Evolutionary conservation across 2,113 vertebrate species (phyloP), one percentile per base, ranked within the genome.

Genomic region (Girardinichthys multiradiatus): DNA sequence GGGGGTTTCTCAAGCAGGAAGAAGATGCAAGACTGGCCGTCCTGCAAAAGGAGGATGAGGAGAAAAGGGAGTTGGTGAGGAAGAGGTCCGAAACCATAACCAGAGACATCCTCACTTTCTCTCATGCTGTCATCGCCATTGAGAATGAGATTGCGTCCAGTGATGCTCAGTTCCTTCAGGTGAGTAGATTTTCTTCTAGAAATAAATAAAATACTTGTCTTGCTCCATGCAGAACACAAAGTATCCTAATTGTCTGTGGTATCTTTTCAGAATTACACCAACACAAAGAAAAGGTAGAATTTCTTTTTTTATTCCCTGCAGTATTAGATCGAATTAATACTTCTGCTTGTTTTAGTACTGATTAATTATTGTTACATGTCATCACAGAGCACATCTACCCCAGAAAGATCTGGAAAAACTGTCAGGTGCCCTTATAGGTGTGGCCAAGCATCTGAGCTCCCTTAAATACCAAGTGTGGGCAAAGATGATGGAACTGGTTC

Each of bases 391-490:
- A 42, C 82, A 91, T 64, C 74, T 94, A n/a, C 60, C 88, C 0
- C 81, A 74, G 62, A 86, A 82, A 33, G 88, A 92, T 59, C 93
- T 90, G 27, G 92, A 80, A 64, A 88, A 89, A 26, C 28, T 93
- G 71, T 78, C 91, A 0, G 80, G 83, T 13, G 86, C 79, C 63
- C 91, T 95, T 19, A 92, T 95, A n/a, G 77, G 93, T 58, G 90
- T 94, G 71, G 88, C 93, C 57, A 89, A 90, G 33, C 92, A 94
- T 27, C 65, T 95, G 69, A 89, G 92, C 48, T 94, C 92, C 30
- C 90, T 95, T 45, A 94, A 93, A 80, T 94, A 91, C 87, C 88
- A 85, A 4, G 90, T 95, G 54, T 95, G 93, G 94, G 90, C 92
- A 84, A 94, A 94, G 82, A 94, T 95, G 94, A 72, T 84, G 64